These are phyloP conservation scores for Acheta domesticus DNA, from an alignment of 2,888 invertebrate genomes.

Conservation along the genomic window DNA sequence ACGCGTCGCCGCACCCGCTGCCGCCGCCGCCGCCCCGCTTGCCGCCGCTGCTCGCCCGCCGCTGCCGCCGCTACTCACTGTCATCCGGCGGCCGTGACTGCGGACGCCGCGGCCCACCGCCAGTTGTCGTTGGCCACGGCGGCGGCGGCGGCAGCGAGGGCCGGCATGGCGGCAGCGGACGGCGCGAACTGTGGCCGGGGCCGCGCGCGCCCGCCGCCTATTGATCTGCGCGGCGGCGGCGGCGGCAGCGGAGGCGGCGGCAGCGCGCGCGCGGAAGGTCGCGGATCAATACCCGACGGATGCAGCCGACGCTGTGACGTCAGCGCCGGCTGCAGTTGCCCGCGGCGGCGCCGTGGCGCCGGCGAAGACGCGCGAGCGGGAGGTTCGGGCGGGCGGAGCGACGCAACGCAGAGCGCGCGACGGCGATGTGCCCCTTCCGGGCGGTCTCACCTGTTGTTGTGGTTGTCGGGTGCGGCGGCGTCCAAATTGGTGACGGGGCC, in stretches of 20 bases:
- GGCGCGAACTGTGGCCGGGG: neutral
- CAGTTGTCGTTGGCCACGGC: conserved; percentile 23
- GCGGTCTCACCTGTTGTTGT: conserved; percentile 44
- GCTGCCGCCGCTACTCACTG: neutral
- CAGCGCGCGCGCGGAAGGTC: neutral
- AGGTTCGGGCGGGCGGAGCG: conserved; percentile 12
- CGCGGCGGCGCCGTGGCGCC: conserved; percentile 21
- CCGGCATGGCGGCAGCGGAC: conserved; percentile 39
- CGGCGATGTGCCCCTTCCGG: conserved; percentile 19
- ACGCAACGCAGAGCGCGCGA: conserved; percentile 4
- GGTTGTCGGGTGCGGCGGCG: conserved; percentile 47
- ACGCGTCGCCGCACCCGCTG: neutral
- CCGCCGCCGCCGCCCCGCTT: neutral
- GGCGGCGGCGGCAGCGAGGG: conserved; percentile 27
- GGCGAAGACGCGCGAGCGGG: neutral
- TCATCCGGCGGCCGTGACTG: too few species aligned
- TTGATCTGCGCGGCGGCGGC: conserved; percentile 11
- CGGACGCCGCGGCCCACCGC: conserved; percentile 34
- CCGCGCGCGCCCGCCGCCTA: neutral
- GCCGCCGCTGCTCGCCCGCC: neutral
- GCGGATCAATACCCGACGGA: conserved; percentile 22
- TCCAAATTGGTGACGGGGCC: conserved; percentile 54
- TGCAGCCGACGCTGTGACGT: conserved; percentile 21
- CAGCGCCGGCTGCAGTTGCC: conserved; percentile 9
- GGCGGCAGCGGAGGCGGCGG: conserved; percentile 21